Conservation (phyloP, 2,113 vertebrate genomes). For the Monarcha castaneiventris region DNA sequence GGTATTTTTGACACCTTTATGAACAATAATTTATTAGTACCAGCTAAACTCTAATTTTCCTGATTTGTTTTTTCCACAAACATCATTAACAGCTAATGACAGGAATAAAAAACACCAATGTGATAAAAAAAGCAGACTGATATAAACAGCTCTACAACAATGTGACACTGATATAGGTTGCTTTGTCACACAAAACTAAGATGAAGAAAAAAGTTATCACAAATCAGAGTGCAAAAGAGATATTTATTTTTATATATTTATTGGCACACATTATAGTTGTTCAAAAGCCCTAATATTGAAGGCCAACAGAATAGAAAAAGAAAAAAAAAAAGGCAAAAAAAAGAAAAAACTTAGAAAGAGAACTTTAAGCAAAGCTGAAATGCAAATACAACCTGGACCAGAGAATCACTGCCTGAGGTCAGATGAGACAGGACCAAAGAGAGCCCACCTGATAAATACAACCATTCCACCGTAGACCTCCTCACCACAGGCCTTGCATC, state of each 20-base stretch:
- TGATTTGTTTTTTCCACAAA: neutral
- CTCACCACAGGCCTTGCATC: neutral
- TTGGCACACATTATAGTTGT: neutral
- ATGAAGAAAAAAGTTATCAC: neutral
- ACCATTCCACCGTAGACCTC: neutral
- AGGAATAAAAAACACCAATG: neutral
- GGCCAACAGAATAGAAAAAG: rapidly evolving
- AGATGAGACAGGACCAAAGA: neutral
- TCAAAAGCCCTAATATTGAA: neutral
- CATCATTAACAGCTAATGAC: neutral
- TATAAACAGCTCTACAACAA: neutral
- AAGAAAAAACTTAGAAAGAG: too few species aligned
- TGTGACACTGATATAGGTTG: neutral
- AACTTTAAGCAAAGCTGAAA: neutral
- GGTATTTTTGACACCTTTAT: neutral
- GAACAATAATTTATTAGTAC: neutral
- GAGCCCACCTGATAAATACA: neutral
- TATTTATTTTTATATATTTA: neutral
- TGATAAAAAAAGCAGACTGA: neutral
- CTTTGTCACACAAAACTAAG: neutral
- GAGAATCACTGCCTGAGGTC: neutral
- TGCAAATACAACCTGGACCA: neutral
- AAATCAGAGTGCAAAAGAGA: neutral
- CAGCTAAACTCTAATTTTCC: neutral
- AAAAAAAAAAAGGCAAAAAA: too few species aligned